Evolutionary conservation across 2,888 invertebrate genomes (phyloP), one percentile per base, ranked within the genome.

Genomic region (Plebejus argus): DNA sequence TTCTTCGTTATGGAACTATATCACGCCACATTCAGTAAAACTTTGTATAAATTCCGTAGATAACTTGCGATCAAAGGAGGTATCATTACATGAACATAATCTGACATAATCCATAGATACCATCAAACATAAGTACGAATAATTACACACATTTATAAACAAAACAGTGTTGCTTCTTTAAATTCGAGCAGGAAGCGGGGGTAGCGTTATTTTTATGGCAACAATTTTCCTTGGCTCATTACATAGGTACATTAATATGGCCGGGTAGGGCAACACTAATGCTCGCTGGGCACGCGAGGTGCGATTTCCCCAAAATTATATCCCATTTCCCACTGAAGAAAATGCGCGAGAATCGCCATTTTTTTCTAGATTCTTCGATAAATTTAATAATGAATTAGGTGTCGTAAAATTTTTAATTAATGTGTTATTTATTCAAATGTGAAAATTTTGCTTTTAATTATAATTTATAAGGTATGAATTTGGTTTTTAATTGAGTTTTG

Each of bases 191-290:
- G 82, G 79, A 82, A 78, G 78, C 76, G 78, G 86, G 87, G 89
- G 88, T 87, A 88, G 89, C 89, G 89, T 93, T 93, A 93, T 92
- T 93, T 94, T 94, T 93, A 94, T 93, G 89, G 94, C 92, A 91
- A 92, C 93, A 93, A 93, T 94, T 94, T 93, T 92, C 92, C 90
- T 87, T 88, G 91, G 92, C 91, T 94, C 93, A 94, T 94, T 94
- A 93, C 92, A 90, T 91, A 91, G 91, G 90, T 89, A 91, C 90
- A 93, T 93, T 93, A 94, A 92, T 92, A 91, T 92, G 91, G 88
- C 86, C 86, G 91, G 92, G 92, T 90, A 89, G 92, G 93, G 91
- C 90, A 83, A 81, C 81, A 85, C 88, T 94, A 94, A 94, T 94
- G 92, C 89, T 90, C 90, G 84, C 84, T 86, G 90, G 92, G 90